Evolutionary conservation across 2,797 vertebrate species (phyloP).

Genomic region (Cyprinodon diabolis): DNA sequence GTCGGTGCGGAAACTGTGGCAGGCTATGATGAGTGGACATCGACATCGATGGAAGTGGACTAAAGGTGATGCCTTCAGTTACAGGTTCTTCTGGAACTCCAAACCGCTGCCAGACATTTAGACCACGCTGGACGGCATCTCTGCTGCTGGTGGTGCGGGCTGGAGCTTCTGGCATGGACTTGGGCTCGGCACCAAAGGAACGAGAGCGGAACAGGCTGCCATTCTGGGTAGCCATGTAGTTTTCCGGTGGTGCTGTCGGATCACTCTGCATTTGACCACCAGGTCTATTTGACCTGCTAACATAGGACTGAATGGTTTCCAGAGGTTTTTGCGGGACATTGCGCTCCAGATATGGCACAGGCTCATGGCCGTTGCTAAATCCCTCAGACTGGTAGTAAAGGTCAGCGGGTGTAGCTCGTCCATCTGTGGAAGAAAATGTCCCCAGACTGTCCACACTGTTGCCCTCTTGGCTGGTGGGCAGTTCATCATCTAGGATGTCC

Average conservation of each 20-base stretch:
- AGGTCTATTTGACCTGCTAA: constrained; percentile 39
- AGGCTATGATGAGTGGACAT: constrained; percentile 85
- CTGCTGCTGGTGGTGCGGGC: constrained; percentile 92
- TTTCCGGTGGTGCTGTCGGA: constrained; percentile 41
- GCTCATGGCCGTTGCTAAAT: constrained; percentile 76
- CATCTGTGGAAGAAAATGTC: constrained; percentile 92
- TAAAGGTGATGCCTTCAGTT: constrained; percentile 81
- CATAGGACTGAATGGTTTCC: constrained; percentile 49
- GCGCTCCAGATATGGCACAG: constrained; percentile 75
- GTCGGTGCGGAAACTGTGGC: constrained; percentile 87
- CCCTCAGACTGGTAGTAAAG: constrained; percentile 80
- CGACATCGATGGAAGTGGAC: constrained; percentile 44
- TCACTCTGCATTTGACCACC: constrained; percentile 48
- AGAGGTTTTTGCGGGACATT: constrained; percentile 61
- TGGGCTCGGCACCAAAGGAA: constrained; percentile 83
- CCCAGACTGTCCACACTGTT: constrained; percentile 94
- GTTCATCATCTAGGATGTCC: constrained; percentile 95
- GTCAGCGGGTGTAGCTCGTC: constrained; percentile 81
- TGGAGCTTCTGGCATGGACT: constrained; percentile 88
- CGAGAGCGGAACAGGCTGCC: constrained; percentile 85
- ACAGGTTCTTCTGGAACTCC: constrained; percentile 82
- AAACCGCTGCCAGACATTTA: constrained; percentile 95
- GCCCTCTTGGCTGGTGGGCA: constrained; percentile 90
- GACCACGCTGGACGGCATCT: constrained; percentile 94
- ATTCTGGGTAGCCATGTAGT: constrained; percentile 81